Conservation (phyloP, 2,113 vertebrate genomes). For the Erythrocercus mccallii region DNA sequence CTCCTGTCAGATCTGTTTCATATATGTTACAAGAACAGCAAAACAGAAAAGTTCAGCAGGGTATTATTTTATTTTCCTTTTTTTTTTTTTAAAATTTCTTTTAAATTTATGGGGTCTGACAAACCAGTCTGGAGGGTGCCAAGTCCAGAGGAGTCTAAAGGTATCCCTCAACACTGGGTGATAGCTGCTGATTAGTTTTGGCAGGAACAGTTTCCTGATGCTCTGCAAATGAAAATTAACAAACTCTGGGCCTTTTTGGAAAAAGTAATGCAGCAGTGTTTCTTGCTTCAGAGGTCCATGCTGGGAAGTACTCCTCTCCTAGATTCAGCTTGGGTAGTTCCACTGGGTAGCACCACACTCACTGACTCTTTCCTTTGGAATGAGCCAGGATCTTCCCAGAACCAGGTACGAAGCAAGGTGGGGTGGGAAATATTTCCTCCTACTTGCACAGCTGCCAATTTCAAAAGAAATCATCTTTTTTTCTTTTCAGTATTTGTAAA, state of each 20-base stretch:
- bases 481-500: background rate
- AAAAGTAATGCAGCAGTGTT: background rate
- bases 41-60: constrained; percentile 70
- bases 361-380: constrained; percentile 23
- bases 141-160: constrained; percentile 13
- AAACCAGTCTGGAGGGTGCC: constrained; percentile 57
- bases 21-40: constrained; percentile 66
- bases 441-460: background rate
- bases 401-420: background rate
- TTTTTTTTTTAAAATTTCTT: background rate
- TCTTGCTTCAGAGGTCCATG: background rate
- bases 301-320: background rate
- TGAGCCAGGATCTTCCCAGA: constrained; percentile 4
- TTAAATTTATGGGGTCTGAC: constrained; percentile 50
- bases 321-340: background rate
- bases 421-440: background rate
- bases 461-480: background rate
- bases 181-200: constrained; percentile 60
- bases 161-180: constrained; percentile 27
- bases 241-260: background rate
- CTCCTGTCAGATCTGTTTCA: constrained; percentile 57
- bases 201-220: constrained; percentile 44
- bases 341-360: fast-evolving
- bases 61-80: background rate
- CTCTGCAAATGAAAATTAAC: constrained; percentile 8